phyloP scores from a whole-genome alignment of 2,113 vertebrate genomes.

The Nymphicus hollandicus region DNA sequence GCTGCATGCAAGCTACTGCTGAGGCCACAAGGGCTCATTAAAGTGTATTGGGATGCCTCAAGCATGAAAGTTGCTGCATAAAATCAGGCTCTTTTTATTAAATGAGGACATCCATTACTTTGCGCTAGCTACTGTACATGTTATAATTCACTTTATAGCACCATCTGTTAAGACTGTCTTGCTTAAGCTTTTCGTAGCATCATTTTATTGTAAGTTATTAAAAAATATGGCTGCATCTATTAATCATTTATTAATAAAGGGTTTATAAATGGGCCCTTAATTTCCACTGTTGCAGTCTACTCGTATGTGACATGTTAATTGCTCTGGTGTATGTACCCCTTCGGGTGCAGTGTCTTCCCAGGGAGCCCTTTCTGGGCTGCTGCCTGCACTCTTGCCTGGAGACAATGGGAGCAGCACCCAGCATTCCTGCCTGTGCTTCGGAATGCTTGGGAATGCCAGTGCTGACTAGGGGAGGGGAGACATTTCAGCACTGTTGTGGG shows the following conservation, averaged over 20 bases:
- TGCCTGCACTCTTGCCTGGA: background rate
- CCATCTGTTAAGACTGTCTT: slow-evolving; percentile 63
- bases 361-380: background rate
- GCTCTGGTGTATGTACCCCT: background rate
- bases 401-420: background rate
- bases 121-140: slow-evolving; percentile 16
- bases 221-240: slow-evolving; percentile 53
- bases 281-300: background rate
- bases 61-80: slow-evolving; percentile 48
- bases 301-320: background rate
- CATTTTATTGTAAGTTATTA: slow-evolving; percentile 67
- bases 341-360: background rate
- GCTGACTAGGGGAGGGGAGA: background rate
- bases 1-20: background rate
- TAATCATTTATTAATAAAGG: slow-evolving; percentile 67
- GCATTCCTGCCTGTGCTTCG: background rate
- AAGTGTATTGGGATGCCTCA: slow-evolving; percentile 37
- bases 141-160: slow-evolving; percentile 67
- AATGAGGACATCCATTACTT: slow-evolving; percentile 47
- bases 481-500: background rate
- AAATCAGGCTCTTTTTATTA: slow-evolving; percentile 49
- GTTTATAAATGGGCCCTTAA: slow-evolving; percentile 30
- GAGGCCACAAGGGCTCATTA: slow-evolving; percentile 45
- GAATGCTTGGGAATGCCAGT: background rate
- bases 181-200: slow-evolving; percentile 37